Evolutionary conservation across 2,113 vertebrate genomes (phyloP), one percentile per base, ranked within the genome.

Genomic region (Archocentrus centrarchus): DNA sequence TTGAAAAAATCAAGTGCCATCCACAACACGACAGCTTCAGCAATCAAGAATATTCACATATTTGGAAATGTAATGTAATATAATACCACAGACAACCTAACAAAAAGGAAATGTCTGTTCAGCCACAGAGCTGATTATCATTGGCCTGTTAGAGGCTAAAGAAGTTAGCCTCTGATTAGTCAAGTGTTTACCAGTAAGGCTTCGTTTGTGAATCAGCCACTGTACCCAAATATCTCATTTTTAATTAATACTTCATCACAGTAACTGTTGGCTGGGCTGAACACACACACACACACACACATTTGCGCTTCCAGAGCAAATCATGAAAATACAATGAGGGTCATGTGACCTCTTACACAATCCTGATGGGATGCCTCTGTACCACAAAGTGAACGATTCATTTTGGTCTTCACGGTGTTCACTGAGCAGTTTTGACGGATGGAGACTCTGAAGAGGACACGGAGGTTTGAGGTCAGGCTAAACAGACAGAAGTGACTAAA

Each of bases 221-320:
- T 75, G 86, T 68, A 75, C 79, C 59, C 73, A 70, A 53, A 73
- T 30, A 73, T 11, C 47, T 86, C 75, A 57, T 17, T 77, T 77
- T 86, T 88, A 88, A 84, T 91, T 81, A 86, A 79, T 79, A 83
- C 80, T 88, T 85, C 68, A 87, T 88, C 75, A 76, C 75, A 81
- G 84, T 81, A 83, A 58, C 77, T 59, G 60, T 62, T 73, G 20
- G 59, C 58, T 41, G 6, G 15, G 41, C 18, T 57, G 32, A 58
- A 60, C 39, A 37, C 79, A 73, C 37, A 79, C 44, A 50, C 2
- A 76, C 60, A 76, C 83, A 61, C 39, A 47, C n/a, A 79, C 24
- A 57, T n/a, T n/a, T n/a, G 47, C 63, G 57, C 30, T 44, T 3
- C 11, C 30, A 3, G 9, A 81, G 66, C 35, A 32, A 73, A 84